Percentiles rank a stretch among this genome's conserved stretches.
Evolutionary conservation across 2,113 vertebrate genomes (phyloP).

Genomic region (Spea bombifrons): DNA sequence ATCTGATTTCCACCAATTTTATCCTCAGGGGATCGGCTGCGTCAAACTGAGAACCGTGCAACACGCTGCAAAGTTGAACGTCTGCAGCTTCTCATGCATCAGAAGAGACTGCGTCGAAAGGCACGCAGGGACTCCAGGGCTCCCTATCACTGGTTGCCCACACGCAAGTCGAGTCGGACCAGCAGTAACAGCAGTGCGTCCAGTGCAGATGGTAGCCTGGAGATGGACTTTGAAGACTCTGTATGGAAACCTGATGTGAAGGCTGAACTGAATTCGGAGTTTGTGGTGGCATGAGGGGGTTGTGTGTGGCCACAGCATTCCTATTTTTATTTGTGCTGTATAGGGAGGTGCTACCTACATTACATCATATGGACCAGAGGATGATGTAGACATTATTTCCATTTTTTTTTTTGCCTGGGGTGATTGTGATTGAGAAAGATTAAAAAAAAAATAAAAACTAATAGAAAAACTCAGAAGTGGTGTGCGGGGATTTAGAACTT

Average conservation of each 20-base stretch:
- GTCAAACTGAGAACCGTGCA: slow-evolving; percentile 94
- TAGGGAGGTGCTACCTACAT: not conserved
- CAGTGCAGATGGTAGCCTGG: slow-evolving; percentile 82
- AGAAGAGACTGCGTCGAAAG: slow-evolving; percentile 91
- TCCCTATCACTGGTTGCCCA: slow-evolving; percentile 90
- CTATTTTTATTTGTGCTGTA: slow-evolving; percentile 1
- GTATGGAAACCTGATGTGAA: slow-evolving; percentile 97
- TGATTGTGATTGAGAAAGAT: slow-evolving; percentile 17
- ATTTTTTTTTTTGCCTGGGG: not conserved
- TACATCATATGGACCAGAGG: slow-evolving; percentile 9
- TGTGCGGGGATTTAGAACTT: slow-evolving; percentile 5
- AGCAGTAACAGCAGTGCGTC: slow-evolving; percentile 79
- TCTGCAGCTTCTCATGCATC: slow-evolving; percentile 93
- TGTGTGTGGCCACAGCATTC: slow-evolving; percentile 4
- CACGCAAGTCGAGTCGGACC: slow-evolving; percentile 84
- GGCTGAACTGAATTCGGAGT: slow-evolving; percentile 92
- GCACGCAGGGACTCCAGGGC: slow-evolving; percentile 83
- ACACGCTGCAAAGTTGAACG: slow-evolving; percentile 96
- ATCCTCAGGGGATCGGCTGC: slow-evolving; percentile 80
- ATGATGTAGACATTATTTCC: slow-evolving; percentile 1
- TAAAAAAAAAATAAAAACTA: not conserved
- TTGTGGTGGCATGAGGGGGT: slow-evolving; percentile 82
- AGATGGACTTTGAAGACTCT: slow-evolving; percentile 94
- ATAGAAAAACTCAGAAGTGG: not conserved
- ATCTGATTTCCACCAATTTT: not conserved